Percentiles rank a stretch among this genome's conserved stretches.
These are phyloP conservation scores for Drepana arcuata DNA, from an alignment of 1,140 invertebrate genomes.

Conservation along the genomic window DNA sequence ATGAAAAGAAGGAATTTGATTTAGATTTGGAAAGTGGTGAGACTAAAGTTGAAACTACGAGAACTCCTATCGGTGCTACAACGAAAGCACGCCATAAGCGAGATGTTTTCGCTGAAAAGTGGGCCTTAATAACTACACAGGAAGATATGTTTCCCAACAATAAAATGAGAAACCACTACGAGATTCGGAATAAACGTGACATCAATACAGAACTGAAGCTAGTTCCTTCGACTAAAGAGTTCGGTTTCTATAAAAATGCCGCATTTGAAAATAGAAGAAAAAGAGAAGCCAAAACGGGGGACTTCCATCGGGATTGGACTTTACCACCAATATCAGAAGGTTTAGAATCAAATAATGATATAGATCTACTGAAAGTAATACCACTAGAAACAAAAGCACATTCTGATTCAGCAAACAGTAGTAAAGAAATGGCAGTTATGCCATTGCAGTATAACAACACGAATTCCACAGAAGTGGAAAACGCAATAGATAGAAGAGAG, in stretches of 20 bases:
- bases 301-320: conserved; percentile 34
- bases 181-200: too few relatives aligned
- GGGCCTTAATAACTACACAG: too few relatives aligned
- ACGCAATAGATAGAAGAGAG: conserved; percentile 54
- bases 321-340: conserved; percentile 19
- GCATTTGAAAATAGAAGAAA: too few relatives aligned
- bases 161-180: too few relatives aligned
- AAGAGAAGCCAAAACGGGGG: conserved; percentile 38
- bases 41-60: conserved; percentile 18
- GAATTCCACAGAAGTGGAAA: conserved; percentile 50
- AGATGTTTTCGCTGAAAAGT: too few relatives aligned
- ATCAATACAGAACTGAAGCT: too few relatives aligned
- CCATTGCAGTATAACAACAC: conserved; percentile 46
- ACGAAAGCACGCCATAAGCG: too few relatives aligned
- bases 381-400: conserved; percentile 26
- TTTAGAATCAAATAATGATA: conserved; percentile 25
- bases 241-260: too few relatives aligned
- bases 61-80: conserved; percentile 14
- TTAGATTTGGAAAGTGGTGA: conserved; percentile 35
- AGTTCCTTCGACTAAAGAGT: too few relatives aligned
- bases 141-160: too few relatives aligned
- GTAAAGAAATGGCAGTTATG: conserved; percentile 38
- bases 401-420: conserved; percentile 15
- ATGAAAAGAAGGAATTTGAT: conserved; percentile 32
- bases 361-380: conserved; percentile 47